Base-by-base conservation (phyloP, 1,140 invertebrate species). In the Wasmannia auropunctata region DNA sequence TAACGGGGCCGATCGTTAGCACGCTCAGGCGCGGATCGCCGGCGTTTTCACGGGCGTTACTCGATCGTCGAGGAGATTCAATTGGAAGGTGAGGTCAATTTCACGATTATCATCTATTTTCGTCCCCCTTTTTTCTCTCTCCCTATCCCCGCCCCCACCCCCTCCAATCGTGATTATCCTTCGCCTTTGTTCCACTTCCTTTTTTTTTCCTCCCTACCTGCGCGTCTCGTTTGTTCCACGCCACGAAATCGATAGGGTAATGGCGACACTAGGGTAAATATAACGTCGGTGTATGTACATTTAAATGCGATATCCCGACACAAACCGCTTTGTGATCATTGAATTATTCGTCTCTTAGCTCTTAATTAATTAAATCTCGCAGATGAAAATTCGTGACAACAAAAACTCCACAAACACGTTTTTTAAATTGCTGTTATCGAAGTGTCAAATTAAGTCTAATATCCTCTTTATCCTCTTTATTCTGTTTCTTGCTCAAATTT, bases 31-130 rank as follows among this genome's bases (percentile, higher is more conserved):
- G n/a, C 37, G 25, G 40, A 63, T 85, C 81, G 10, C 25, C 69
- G 80, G 31, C 67, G 31, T 62, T 67, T 67, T 76, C 28, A 72
- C 79, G 65, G 62, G 46, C 34, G 49, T n/a, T 31, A 34, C 22
- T 31, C 63, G 75, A 65, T 56, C 58, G 46, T 28, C 28, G 25
- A 14, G 34, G 11, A 54, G 88, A 91, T 91, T 92, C 89, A 86
- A 92, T 92, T 87, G 88, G 87, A 65, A 87, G 88, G 91, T 92
- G 86, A 84, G 91, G 75, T 88, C 69, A 75, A 67, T 88, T 56
- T 67, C 46, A 37, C 51, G 69, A 69, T 69, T 56, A 56, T 49
- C 56, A 49, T 70, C 56, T 40, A 11, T 7, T 62, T 63, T 46
- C 28, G 25, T 65, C 16, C 60, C 43, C 43, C 34, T 10, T 58